These are phyloP conservation scores for Gila orcuttii DNA, from an alignment of 2,113 vertebrate genomes.

Conservation along the genomic window DNA sequence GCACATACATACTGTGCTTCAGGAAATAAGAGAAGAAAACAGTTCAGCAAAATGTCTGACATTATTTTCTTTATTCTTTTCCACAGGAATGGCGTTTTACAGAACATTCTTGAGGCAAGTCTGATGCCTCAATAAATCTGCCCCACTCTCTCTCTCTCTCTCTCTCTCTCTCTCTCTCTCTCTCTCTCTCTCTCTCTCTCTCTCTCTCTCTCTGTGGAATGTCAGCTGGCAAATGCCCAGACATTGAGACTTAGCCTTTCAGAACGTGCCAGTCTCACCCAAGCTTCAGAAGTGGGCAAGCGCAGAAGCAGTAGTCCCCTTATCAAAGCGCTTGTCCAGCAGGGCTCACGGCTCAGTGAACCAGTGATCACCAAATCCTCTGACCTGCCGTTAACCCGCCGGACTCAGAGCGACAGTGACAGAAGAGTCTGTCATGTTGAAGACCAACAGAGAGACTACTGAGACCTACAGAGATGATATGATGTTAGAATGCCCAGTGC, in stretches of 20 bases:
- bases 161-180: slow-evolving; percentile 59
- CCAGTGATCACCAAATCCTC: slow-evolving; percentile 66
- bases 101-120: slow-evolving; percentile 80
- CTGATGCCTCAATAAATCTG: slow-evolving; percentile 78
- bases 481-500: slow-evolving; percentile 7
- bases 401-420: slow-evolving; percentile 70
- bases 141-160: slow-evolving; percentile 58
- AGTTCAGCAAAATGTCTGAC: slow-evolving; percentile 66
- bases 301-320: slow-evolving; percentile 73
- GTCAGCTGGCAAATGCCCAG: slow-evolving; percentile 79
- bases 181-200: slow-evolving; percentile 60
- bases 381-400: slow-evolving; percentile 69
- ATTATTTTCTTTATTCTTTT: slow-evolving; percentile 79
- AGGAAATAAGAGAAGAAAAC: slow-evolving; percentile 32
- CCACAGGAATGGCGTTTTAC: slow-evolving; percentile 78
- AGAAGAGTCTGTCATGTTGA: slow-evolving; percentile 71
- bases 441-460: slow-evolving; percentile 68
- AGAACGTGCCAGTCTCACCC: slow-evolving; percentile 76
- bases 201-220: slow-evolving; percentile 70
- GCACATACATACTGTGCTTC: slow-evolving; percentile 8
- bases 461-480: slow-evolving; percentile 14
- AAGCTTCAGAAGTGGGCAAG: slow-evolving; percentile 61
- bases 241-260: slow-evolving; percentile 73
- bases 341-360: slow-evolving; percentile 60
- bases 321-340: slow-evolving; percentile 72